Evolutionary conservation across 1,140 invertebrate species (phyloP).

Genomic region (Belonocnema kinseyi): DNA sequence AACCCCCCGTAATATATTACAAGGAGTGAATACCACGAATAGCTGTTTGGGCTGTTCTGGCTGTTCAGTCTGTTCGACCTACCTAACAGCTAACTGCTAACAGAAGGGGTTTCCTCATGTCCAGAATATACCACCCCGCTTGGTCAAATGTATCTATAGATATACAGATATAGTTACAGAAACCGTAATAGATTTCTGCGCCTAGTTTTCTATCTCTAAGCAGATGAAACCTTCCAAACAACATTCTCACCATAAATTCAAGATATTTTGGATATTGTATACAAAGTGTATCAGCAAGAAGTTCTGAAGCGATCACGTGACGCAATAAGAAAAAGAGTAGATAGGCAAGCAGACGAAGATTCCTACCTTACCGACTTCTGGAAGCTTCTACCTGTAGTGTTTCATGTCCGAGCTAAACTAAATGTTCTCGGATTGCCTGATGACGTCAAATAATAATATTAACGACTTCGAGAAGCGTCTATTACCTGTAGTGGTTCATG

Average conservation of each 20-base stretch:
- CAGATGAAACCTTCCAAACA: constrained; percentile 37
- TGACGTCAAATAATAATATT: no score
- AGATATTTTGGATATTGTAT: constrained; percentile 32
- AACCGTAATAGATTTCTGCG: constrained; percentile 59
- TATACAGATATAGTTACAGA: constrained; percentile 15
- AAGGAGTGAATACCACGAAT: constrained; percentile 47
- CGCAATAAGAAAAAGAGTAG: no score
- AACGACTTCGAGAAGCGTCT: no score
- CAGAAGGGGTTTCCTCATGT: constrained; percentile 13
- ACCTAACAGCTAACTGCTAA: constrained; percentile 32
- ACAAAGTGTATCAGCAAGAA: no score
- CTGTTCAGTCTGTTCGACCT: constrained; percentile 35
- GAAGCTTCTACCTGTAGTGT: no score
- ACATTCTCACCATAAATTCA: constrained; percentile 45
- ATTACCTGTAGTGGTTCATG: no score
- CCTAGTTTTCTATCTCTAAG: constrained; percentile 46
- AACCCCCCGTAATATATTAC: constrained; percentile 46
- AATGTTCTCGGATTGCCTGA: no score
- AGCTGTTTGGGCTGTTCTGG: constrained; percentile 35
- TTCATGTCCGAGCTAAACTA: no score
- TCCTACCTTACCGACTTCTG: no score
- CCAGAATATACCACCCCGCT: constrained; percentile 44
- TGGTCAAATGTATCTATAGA: constrained; percentile 55
- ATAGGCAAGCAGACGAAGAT: no score
- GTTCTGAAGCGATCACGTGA: no score